Evolutionary conservation across 2,888 invertebrate genomes (phyloP), one percentile per base, ranked within the genome.

Genomic region (Troilus luridus): DNA sequence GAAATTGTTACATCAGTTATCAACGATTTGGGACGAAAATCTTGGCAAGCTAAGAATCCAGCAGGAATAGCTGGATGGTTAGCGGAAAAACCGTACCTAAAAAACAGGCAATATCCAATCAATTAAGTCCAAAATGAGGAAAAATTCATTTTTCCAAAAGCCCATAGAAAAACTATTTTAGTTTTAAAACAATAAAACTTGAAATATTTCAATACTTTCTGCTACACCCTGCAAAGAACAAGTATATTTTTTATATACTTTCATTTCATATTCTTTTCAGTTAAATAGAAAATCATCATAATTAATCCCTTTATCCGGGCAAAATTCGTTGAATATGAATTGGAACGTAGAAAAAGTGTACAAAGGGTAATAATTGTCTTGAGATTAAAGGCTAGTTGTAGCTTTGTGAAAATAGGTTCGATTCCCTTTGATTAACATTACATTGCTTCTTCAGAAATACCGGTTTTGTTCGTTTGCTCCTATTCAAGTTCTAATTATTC

Each of bases 361-460:
- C 27, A 77, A 77, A 77, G 72, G 72, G 8, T 77, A 41, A 41
- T 77, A 7, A 77, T 77, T 77, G 72, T 17, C 24, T 17, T 27
- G 17, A 77, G 72, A 77, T 77, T 77, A 77, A 77, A 77, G 72
- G 72, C 24, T 27, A 19, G 72, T 27, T 12, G 9, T 77, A 77
- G 10, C 72, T 77, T 77, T 77, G 72, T 27, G 72, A 19, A 41
- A 77, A 77, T 77, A 77, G 41, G 72, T 77, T 77, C 41, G 72
- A 77, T 77, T 41, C 72, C 17, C 72, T 77, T 77, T 77, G 72
- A 77, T 77, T 77, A 77, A 77, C 72, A 77, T 77, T 41, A 27
- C 12, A 77, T 77, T 17, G 72, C 72, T 77, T 77, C 72, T 77
- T 77, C 72, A 77, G 72, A 77, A 41, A 8, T 27, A 41, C 72